phyloP scores from a whole-genome alignment of 2,888 invertebrate species.

The Cylloceria caligata region DNA sequence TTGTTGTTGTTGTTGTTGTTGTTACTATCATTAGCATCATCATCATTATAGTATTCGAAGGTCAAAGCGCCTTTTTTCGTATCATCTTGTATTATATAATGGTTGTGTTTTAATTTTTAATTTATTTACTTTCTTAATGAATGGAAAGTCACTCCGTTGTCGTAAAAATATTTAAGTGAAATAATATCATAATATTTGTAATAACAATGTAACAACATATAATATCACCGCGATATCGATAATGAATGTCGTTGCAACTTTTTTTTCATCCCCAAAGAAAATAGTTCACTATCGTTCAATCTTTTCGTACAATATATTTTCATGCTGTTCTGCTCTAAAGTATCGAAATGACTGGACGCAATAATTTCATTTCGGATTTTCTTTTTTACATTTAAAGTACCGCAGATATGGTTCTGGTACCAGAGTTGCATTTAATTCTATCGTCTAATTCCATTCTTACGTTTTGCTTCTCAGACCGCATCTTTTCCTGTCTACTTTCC shows the following conservation, averaged over 20 bases:
- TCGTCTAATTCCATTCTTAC: neutral
- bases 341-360: too few species aligned
- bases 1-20: too few species aligned
- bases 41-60: too few species aligned
- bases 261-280: too few species aligned
- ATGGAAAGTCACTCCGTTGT: conserved; percentile 4
- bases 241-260: neutral
- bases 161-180: neutral
- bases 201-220: too few species aligned
- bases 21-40: too few species aligned
- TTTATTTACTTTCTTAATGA: neutral
- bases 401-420: too few species aligned
- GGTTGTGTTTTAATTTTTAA: neutral
- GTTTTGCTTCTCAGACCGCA: neutral
- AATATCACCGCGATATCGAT: neutral
- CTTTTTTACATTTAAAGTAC: neutral
- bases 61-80: too few species aligned
- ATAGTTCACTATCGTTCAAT: too few species aligned
- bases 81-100: neutral
- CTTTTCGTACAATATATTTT: too few species aligned
- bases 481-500: neutral
- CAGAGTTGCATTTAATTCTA: neutral
- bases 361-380: neutral
- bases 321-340: too few species aligned
- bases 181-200: neutral